These are phyloP conservation scores for Megathymus violae DNA, from an alignment of 1,140 invertebrate genomes.

Conservation along the genomic window DNA sequence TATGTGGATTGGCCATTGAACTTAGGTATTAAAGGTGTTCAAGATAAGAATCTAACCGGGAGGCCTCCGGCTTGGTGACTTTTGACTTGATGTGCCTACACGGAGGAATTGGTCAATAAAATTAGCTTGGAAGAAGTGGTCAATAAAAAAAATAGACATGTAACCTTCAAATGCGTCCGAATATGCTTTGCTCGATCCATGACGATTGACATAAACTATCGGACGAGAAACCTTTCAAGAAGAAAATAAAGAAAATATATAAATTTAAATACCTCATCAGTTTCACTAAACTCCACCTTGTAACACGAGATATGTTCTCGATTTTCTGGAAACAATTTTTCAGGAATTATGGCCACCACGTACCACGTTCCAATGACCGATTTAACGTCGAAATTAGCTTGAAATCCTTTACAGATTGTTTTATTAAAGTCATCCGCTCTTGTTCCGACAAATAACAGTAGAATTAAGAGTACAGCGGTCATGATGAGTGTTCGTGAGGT, in stretches of 20 bases:
- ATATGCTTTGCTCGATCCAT: no score
- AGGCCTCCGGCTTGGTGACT: no score
- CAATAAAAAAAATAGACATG: no score
- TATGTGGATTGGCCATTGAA: no score
- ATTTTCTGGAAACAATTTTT: constrained; percentile 58
- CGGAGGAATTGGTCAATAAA: no score
- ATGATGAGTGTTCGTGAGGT: constrained; percentile 25
- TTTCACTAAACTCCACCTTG: constrained; percentile 69
- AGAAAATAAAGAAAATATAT: background rate
- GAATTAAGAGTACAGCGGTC: constrained; percentile 18
- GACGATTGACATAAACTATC: no score
- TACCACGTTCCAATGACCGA: constrained; percentile 60
- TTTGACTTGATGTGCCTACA: no score
- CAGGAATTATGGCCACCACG: constrained; percentile 67
- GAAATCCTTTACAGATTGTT: constrained; percentile 50
- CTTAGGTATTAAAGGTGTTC: no score
- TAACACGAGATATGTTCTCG: constrained; percentile 56
- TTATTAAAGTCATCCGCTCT: constrained; percentile 11
- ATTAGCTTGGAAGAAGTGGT: no score
- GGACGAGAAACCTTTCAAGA: no score
- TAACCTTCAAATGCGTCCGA: no score
- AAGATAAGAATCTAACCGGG: no score
- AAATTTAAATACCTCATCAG: constrained; percentile 60
- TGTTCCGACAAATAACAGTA: constrained; percentile 36
- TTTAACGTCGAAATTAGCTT: constrained; percentile 62